phyloP scores from a whole-genome alignment of 2,113 vertebrate genomes.

The Malaclemys terrapin region DNA sequence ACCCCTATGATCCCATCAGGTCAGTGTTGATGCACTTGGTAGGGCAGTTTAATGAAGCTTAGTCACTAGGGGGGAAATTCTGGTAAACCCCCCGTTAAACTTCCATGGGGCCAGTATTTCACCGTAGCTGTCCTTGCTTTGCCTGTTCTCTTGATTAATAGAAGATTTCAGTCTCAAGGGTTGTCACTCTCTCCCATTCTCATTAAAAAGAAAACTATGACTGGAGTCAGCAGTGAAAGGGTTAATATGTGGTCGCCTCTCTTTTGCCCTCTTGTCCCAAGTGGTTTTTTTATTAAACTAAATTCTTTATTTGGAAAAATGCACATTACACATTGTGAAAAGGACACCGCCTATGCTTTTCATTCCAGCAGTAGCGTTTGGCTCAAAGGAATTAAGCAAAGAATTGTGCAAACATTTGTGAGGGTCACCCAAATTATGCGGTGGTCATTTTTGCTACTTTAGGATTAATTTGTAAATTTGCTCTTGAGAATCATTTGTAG shows the following conservation, averaged over 20 bases:
- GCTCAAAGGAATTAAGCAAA: constrained; percentile 51
- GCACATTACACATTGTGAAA: neutral
- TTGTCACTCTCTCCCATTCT: neutral
- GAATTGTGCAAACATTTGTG: constrained; percentile 58
- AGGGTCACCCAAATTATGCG: constrained; percentile 30
- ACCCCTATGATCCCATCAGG: neutral
- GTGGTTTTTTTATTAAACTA: neutral
- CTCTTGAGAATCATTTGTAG: constrained; percentile 59
- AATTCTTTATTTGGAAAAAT: neutral
- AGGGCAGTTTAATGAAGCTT: neutral
- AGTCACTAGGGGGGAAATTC: neutral
- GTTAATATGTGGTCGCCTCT: neutral
- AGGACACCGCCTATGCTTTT: neutral
- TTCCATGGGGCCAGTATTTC: neutral
- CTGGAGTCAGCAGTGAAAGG: neutral
- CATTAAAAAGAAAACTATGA: neutral
- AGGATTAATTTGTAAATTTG: constrained; percentile 71
- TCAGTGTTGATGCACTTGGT: neutral
- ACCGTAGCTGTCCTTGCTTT: neutral
- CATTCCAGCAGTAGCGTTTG: neutral
- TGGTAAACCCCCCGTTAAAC: neutral
- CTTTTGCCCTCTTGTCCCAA: neutral
- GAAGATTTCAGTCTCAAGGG: neutral
- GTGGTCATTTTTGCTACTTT: constrained; percentile 25
- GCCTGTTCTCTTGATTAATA: neutral